phyloP scores from a whole-genome alignment of 2,888 invertebrate genomes.

The Apotomis turbidana region DNA sequence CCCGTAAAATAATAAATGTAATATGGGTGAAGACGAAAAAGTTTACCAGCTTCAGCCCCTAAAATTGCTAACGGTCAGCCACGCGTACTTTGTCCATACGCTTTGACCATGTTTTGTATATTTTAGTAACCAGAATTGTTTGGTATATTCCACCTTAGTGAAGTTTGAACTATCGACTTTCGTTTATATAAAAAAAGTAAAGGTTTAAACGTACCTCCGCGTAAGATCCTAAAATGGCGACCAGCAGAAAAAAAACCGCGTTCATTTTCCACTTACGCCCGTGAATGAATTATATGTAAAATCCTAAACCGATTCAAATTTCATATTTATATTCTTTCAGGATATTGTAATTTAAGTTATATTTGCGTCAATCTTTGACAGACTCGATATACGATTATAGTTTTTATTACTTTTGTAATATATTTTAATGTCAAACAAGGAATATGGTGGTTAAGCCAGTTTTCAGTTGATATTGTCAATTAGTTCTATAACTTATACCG shows the following conservation, averaged over 20 bases:
- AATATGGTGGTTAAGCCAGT: not conserved
- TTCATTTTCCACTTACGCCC: not conserved
- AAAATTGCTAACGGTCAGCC: too few species aligned
- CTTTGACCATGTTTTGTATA: too few species aligned
- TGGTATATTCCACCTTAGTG: too few species aligned
- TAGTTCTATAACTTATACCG: conserved; percentile 9
- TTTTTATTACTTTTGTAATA: not conserved
- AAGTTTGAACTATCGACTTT: too few species aligned
- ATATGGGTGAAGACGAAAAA: too few species aligned
- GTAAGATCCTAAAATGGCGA: conserved; percentile 1
- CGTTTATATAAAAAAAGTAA: too few species aligned
- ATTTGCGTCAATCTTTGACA: not conserved
- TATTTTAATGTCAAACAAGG: not conserved
- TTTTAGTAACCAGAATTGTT: too few species aligned
- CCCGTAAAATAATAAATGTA: too few species aligned
- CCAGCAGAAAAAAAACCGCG: not conserved
- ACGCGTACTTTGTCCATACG: too few species aligned
- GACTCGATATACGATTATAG: not conserved
- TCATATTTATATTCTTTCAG: conserved; percentile 10
- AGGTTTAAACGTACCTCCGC: conserved; percentile 1
- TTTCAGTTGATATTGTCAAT: not conserved
- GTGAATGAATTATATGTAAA: not conserved
- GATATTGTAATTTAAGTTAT: not conserved
- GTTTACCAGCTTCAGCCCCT: too few species aligned
- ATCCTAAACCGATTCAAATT: not conserved